phyloP scores from a whole-genome alignment of 2,888 invertebrate genomes.

The Plemyria rubiginata region DNA sequence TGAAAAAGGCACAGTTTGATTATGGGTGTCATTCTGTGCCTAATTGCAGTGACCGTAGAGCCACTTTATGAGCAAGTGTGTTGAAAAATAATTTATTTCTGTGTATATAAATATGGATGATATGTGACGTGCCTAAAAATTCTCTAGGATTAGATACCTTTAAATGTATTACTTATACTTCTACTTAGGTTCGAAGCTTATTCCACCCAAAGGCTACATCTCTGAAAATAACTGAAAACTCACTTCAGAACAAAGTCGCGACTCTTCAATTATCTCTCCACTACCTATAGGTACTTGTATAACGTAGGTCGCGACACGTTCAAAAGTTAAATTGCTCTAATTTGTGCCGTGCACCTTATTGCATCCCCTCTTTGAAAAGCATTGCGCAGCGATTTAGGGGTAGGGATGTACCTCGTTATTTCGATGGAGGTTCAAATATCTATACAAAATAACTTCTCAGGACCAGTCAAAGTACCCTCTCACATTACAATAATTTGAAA shows the following conservation, averaged over 20 bases:
- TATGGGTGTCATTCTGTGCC: too few relatives aligned
- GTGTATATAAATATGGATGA: too few relatives aligned
- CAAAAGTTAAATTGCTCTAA: constrained; percentile 81
- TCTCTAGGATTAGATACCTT: too few relatives aligned
- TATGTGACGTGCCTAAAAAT: too few relatives aligned
- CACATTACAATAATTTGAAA: too few relatives aligned
- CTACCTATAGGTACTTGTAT: constrained; percentile 27
- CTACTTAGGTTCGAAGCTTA: background rate
- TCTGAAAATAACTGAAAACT: constrained; percentile 29
- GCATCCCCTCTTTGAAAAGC: constrained; percentile 68
- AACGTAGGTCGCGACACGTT: constrained; percentile 57
- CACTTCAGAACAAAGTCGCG: constrained; percentile 24
- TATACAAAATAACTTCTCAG: background rate
- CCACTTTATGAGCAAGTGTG: too few relatives aligned
- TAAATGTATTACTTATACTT: background rate
- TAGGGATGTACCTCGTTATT: constrained; percentile 54
- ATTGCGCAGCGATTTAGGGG: constrained; percentile 63
- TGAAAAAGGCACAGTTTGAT: too few relatives aligned
- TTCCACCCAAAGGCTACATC: constrained; percentile 12
- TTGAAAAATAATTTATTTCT: too few relatives aligned
- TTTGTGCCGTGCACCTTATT: constrained; percentile 75
- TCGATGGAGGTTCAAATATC: constrained; percentile 29
- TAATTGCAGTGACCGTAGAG: too few relatives aligned
- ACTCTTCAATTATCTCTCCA: constrained; percentile 37
- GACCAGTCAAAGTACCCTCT: too few relatives aligned